Base-by-base conservation (phyloP, 2,888 invertebrate species). In the Lasioglossum malachurum region DNA sequence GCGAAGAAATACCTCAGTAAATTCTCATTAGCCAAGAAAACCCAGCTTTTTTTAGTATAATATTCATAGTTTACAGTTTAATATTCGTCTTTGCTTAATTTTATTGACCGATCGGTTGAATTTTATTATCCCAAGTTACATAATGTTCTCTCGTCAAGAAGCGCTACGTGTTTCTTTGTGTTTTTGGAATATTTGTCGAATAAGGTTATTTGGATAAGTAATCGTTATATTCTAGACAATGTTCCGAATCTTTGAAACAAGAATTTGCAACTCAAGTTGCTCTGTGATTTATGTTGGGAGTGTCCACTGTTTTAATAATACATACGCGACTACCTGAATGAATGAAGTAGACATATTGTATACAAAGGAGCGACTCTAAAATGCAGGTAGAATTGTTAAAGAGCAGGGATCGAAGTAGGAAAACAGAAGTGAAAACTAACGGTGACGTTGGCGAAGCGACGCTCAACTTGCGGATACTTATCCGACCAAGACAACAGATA, bases 361-460 rank as follows among this genome's bases (percentile, higher is more conserved):
- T 19, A 75, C 27, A 67, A 78, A 75, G 53, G 38, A 82, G 53
- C 78, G 49, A 57, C 38, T 12, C 27, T 72, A 75, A 83, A 83
- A 79, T 80, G 35, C 71, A 86, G 27, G 77, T 38, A 80, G 75
- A 87, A 86, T 87, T 80, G 77, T 87, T 83, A 83, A 87, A 77
- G 84, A 79, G 76, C 67, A 79, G 78, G 64, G 76, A 75, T 80
- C 82, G 72, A 83, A 87, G 85, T 77, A 86, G 87, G 87, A 88
- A 85, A 87, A 83, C 82, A 82, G 89, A 91, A 91, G 90, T 90
- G 89, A 90, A 91, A 92, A 93, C 91, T 93, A 94, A 93, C 94
- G 93, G 93, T 94, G 94, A 94, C 94, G 94, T 71, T 92, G 88
- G 85, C 87, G 64, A 93, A 94, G 94, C 91, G 94, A 19, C 90